Conservation (phyloP, 2,113 vertebrate species). For the Cranoglanis bouderius region DNA sequence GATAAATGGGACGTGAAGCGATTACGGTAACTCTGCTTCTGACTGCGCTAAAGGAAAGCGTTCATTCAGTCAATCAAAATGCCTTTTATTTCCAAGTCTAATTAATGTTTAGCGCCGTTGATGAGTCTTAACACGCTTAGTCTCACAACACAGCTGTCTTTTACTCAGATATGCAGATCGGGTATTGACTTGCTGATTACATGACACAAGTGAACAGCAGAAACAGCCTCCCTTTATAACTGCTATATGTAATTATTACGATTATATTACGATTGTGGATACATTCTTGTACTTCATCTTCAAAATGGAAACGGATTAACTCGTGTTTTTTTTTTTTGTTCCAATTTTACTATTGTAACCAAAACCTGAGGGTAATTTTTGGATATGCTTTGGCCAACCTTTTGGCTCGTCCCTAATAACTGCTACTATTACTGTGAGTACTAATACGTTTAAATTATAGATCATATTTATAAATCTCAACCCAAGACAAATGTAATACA, state of each 20-base stretch:
- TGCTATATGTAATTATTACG: background rate
- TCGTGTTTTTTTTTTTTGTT: too few relatives aligned
- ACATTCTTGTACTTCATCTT: background rate
- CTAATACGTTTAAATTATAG: background rate
- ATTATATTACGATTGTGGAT: background rate
- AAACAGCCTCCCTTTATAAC: background rate
- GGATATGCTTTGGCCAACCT: background rate
- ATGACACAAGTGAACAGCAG: background rate
- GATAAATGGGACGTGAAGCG: background rate
- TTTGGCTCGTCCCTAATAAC: background rate
- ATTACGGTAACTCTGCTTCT: background rate
- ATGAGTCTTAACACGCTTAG: background rate
- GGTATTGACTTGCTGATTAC: background rate
- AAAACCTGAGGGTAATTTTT: background rate
- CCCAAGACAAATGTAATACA: background rate
- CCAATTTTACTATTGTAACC: background rate
- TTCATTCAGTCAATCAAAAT: background rate
- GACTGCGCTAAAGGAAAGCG: background rate
- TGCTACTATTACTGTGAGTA: background rate
- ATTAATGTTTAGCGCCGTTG: background rate
- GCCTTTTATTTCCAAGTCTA: background rate
- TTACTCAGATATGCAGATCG: background rate
- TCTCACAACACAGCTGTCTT: background rate
- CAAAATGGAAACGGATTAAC: background rate
- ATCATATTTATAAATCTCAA: background rate